A percentile compares a stretch with the other conserved stretches of the same genome.
Conservation (phyloP, 2,888 invertebrate genomes). For the Conchocele bisecta region DNA sequence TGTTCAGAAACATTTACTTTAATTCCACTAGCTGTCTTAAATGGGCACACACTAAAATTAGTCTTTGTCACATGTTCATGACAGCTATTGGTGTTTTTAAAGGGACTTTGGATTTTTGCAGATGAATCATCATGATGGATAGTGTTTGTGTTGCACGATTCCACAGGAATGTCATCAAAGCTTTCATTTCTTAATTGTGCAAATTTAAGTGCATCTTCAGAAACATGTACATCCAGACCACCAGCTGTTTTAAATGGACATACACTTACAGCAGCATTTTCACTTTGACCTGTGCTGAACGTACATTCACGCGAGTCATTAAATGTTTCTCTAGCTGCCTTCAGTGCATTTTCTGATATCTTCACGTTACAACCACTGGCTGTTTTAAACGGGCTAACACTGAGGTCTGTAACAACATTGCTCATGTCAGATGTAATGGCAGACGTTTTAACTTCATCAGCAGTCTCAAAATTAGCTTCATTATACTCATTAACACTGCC, state of each 20-base stretch:
- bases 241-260: conserved; percentile 25
- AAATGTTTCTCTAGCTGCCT: conserved; percentile 7
- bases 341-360: conserved; percentile 19
- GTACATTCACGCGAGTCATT: too few relatives aligned
- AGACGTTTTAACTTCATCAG: background rate
- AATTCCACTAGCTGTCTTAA: conserved; percentile 9
- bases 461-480: background rate
- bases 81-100: too few relatives aligned
- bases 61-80: background rate
- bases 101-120: too few relatives aligned
- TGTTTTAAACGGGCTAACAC: conserved; percentile 20
- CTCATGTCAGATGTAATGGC: background rate
- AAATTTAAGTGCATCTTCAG: conserved; percentile 3
- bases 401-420: too few relatives aligned
- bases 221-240: conserved; percentile 10
- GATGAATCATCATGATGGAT: too few relatives aligned
- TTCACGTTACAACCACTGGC: conserved; percentile 14
- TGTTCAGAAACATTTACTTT: background rate
- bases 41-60: background rate
- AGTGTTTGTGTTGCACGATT: background rate
- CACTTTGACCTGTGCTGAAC: too few relatives aligned
- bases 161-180: background rate
- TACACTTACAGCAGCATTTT: too few relatives aligned
- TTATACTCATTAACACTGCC: background rate
- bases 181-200: conserved; percentile 1